A percentile compares a stretch with the other conserved stretches of the same genome.
Conservation (phyloP, 2,113 vertebrate species). For the Hippoglossus stenolepis region DNA sequence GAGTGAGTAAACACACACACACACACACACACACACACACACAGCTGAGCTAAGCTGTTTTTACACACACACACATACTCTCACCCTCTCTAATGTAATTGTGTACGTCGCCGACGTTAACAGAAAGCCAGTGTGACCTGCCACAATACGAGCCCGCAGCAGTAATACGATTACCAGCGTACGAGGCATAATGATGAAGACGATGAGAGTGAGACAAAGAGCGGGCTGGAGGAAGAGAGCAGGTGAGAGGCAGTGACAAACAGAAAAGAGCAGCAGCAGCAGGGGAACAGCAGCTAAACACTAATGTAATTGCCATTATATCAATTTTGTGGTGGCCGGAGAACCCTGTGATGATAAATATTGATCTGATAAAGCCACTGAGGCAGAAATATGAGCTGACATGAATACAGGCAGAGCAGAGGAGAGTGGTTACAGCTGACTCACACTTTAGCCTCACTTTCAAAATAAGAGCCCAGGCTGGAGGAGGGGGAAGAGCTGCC, state of each 20-base stretch:
- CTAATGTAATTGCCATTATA: constrained; percentile 64
- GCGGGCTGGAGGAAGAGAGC: constrained; percentile 23
- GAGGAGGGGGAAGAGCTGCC: too few relatives aligned
- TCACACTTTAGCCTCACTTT: background rate
- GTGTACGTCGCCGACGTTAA: constrained; percentile 54
- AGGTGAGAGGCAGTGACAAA: constrained; percentile 8
- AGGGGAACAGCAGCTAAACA: constrained; percentile 48
- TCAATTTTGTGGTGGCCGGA: constrained; percentile 63
- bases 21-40: background rate
- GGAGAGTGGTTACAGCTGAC: constrained; percentile 24
- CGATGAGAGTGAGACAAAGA: constrained; percentile 7
- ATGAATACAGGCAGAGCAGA: constrained; percentile 21
- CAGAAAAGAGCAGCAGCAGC: background rate
- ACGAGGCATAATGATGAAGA: constrained; percentile 60
- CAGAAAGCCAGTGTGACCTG: constrained; percentile 68
- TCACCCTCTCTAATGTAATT: constrained; percentile 54
- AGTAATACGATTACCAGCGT: constrained; percentile 53
- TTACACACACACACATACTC: background rate
- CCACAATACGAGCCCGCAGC: constrained; percentile 47
- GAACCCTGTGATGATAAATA: constrained; percentile 73
- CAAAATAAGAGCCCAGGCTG: too few relatives aligned
- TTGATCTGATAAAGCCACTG: constrained; percentile 66
- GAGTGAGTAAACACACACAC: background rate
- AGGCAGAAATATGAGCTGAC: constrained; percentile 52
- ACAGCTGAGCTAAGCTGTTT: constrained; percentile 63